Evolutionary conservation across 1,140 invertebrate species (phyloP).

Genomic region (Hermetia illucens): DNA sequence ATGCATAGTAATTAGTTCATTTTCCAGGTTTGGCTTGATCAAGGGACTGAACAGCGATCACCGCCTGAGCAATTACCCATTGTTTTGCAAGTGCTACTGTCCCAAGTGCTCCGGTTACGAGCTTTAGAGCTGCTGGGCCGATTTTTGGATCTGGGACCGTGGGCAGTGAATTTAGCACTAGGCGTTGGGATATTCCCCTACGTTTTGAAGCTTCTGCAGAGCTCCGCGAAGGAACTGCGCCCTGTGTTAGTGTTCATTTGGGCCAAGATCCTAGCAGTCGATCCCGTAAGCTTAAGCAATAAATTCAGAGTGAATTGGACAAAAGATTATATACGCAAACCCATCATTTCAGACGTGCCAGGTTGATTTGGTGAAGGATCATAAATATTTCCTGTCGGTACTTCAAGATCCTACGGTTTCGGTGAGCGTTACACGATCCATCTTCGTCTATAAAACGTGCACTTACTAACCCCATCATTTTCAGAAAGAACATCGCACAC

Average conservation of each 20-base stretch:
- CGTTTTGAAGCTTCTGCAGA: constrained; percentile 89
- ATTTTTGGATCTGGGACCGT: constrained; percentile 91
- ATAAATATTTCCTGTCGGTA: constrained; percentile 88
- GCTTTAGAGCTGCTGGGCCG: constrained; percentile 89
- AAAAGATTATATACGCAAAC: constrained; percentile 2
- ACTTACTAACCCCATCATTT: constrained; percentile 14
- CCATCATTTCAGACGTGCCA: constrained; percentile 84
- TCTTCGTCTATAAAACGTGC: background rate
- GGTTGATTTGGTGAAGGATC: constrained; percentile 88
- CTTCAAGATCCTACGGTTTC: constrained; percentile 71
- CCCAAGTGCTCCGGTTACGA: constrained; percentile 88
- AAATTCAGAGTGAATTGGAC: background rate
- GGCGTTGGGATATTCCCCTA: constrained; percentile 99
- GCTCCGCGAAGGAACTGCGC: constrained; percentile 79
- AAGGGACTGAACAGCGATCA: constrained; percentile 54
- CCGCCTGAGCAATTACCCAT: constrained; percentile 96
- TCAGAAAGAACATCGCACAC: constrained; percentile 70
- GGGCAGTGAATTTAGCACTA: constrained; percentile 92
- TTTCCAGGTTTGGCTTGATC: constrained; percentile 88
- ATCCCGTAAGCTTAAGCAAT: constrained; percentile 64
- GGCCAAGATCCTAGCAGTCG: constrained; percentile 97
- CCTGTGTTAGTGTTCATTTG: constrained; percentile 95
- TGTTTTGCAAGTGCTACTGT: constrained; percentile 91
- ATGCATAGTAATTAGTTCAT: too few species aligned
- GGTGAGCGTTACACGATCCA: constrained; percentile 48